phyloP scores from a whole-genome alignment of 2,888 invertebrate genomes.

The Patella depressa region DNA sequence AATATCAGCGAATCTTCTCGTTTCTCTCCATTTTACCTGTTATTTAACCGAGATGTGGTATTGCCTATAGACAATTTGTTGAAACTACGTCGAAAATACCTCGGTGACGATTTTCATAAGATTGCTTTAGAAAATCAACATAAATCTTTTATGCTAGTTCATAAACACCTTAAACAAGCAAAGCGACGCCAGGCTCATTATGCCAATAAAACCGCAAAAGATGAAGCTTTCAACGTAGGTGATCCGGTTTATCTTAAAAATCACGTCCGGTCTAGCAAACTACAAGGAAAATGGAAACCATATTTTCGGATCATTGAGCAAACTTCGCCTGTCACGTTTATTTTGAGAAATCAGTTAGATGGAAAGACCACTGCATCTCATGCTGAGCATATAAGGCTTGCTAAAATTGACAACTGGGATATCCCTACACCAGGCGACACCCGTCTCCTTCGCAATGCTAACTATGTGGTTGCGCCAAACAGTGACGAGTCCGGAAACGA shows the following conservation, averaged over 20 bases:
- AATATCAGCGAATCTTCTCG: slow-evolving; percentile 5
- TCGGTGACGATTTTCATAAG: background rate
- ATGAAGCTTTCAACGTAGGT: slow-evolving; percentile 17
- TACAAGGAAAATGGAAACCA: slow-evolving; percentile 26
- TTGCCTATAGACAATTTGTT: slow-evolving; percentile 12
- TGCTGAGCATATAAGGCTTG: too few relatives aligned
- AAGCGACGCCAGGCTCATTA: slow-evolving; percentile 7
- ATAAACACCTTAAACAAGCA: slow-evolving; percentile 6
- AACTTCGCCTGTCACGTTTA: slow-evolving; percentile 20
- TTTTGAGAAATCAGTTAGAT: slow-evolving; percentile 16
- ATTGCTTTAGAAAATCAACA: slow-evolving; percentile 16
- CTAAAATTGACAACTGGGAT: too few relatives aligned
- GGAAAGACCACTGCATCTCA: background rate
- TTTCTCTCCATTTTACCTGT: slow-evolving; percentile 17
- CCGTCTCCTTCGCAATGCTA: too few relatives aligned
- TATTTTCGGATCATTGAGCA: slow-evolving; percentile 30
- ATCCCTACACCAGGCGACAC: too few relatives aligned
- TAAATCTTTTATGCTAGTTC: slow-evolving; percentile 13
- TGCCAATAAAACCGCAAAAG: background rate
- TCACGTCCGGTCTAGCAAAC: slow-evolving; percentile 16
- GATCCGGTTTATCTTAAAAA: slow-evolving; percentile 29
- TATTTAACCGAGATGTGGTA: too few relatives aligned
- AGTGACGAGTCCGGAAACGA: too few relatives aligned
- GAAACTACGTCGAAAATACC: slow-evolving; percentile 8
- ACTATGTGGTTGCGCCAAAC: too few relatives aligned